Conservation (phyloP, 2,113 vertebrate genomes). For the Leucoraja erinaceus region DNA sequence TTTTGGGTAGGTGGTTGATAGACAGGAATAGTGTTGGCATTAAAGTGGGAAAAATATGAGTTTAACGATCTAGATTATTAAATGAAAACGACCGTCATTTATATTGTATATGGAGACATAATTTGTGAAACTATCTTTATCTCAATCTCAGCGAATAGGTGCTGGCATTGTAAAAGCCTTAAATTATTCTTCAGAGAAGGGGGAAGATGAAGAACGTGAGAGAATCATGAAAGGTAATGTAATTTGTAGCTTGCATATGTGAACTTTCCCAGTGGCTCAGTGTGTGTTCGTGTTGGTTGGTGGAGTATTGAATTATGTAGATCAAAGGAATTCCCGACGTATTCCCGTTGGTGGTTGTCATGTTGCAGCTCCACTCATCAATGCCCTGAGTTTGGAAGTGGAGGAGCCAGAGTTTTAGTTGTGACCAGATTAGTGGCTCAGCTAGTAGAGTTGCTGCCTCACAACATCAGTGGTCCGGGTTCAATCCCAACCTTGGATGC, state of each 20-base stretch:
- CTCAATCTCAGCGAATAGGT: conserved; percentile 70
- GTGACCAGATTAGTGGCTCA: neutral
- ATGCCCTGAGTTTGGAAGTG: too few species aligned
- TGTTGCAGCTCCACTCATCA: neutral
- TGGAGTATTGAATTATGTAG: neutral
- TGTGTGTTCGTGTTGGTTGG: neutral
- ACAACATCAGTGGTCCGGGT: too few species aligned
- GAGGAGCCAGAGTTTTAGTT: neutral
- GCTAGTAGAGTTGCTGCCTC: too few species aligned
- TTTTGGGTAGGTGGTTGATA: neutral
- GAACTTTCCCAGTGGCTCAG: neutral
- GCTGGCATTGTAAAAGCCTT: conserved; percentile 70
- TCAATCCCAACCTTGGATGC: too few species aligned
- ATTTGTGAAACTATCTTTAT: conserved; percentile 36
- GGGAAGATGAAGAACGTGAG: conserved; percentile 70
- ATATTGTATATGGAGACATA: neutral
- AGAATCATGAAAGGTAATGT: conserved; percentile 75
- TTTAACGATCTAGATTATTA: neutral
- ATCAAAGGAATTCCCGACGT: neutral
- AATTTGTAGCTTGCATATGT: neutral
- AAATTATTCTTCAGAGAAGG: conserved; percentile 64
- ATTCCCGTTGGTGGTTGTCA: neutral
- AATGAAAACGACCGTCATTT: neutral
- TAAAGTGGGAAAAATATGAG: too few species aligned
- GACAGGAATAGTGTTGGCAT: too few species aligned